Evolutionary conservation across 2,888 invertebrate genomes (phyloP), one percentile per base, ranked within the genome.

Genomic region (Idaea dimidiata): DNA sequence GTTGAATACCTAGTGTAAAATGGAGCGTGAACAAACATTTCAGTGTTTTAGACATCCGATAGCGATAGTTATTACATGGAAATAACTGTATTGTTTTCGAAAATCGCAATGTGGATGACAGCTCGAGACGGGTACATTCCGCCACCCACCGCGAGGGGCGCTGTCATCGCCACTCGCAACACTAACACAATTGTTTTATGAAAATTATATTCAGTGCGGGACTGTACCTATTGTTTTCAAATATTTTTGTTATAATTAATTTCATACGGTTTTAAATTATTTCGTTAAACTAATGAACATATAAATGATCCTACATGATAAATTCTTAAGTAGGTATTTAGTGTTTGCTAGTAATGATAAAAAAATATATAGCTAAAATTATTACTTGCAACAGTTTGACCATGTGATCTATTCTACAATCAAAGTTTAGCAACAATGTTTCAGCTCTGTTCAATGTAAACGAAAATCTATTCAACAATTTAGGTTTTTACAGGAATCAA

Each of bases 131-230:
- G 82, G 79, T 78, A 78, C 81, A 79, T 83, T 83, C 76, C 78
- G 78, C 80, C 83, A 74, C 81, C 84, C 83, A 81, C 81, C 78
- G 84, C 77, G 85, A 76, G 81, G 73, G 78, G 80, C 82, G 84
- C 87, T 89, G 90, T 89, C 90, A 82, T 80, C 81, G 80, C 81
- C 89, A 89, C 80, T 81, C 87, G 64, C 71, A 75, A 79, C 77
- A 79, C 78, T 82, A 79, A 68, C 76, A 77, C 76, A 78, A n/a
- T 72, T 78, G 78, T 72, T 69, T 60, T 62, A 63, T 58, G 58
- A 43, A 54, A 59, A 58, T 16, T 58, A 33, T 58, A 55, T 55
- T 17, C n/a, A 60, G 17, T 43, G 43, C 43, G 43, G 43, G 43
- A 43, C 43, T 43, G 43, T 43, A 10, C n/a, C n/a, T 43, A 14